Evolutionary conservation across 2,113 vertebrate species (phyloP).

Genomic region (Danio rerio): DNA sequence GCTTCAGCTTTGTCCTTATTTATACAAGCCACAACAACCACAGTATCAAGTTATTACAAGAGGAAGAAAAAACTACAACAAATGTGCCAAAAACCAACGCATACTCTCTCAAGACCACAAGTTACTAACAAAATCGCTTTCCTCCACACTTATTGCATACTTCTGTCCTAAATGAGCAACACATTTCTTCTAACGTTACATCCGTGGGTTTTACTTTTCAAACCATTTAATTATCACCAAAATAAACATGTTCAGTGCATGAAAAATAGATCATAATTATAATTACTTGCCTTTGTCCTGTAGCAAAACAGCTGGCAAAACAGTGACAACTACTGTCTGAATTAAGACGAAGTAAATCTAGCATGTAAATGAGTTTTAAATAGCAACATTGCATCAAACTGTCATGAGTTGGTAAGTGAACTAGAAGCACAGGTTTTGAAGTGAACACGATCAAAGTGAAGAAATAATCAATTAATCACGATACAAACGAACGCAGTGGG

Average conservation of each 20-base stretch:
- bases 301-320: constrained; percentile 5
- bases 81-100: background rate
- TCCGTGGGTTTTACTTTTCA: background rate
- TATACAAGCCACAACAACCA: background rate
- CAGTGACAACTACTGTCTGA: background rate
- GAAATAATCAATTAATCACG: background rate
- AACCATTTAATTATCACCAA: background rate
- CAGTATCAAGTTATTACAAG: background rate
- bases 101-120: background rate
- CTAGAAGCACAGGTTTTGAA: background rate
- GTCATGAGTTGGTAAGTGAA: background rate
- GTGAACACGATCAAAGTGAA: background rate
- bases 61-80: background rate
- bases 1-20: background rate
- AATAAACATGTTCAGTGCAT: background rate
- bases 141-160: background rate
- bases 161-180: background rate
- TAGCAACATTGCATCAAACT: constrained; percentile 1
- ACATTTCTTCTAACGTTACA: background rate
- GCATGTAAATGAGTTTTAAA: background rate
- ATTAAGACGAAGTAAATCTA: background rate
- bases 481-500: background rate
- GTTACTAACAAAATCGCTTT: background rate
- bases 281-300: constrained; percentile 21
- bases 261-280: background rate